A percentile compares a stretch with the other conserved stretches of the same genome.
Conservation (phyloP, 2,888 invertebrate species). For the Drosophila limbata region DNA sequence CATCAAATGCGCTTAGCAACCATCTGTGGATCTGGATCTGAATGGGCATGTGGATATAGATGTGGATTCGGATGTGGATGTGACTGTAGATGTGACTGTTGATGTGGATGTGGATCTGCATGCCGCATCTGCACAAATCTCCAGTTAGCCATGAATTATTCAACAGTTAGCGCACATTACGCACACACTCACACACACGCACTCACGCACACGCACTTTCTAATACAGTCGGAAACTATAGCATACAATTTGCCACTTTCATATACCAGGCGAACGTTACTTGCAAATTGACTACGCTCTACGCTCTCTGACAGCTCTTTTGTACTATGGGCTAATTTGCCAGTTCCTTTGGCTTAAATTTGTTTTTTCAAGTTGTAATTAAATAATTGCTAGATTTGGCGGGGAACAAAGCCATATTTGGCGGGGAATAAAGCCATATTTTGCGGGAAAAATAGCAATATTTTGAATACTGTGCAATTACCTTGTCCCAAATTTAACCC, state of each 20-base stretch:
- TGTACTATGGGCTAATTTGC: neutral
- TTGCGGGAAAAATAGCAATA: too few relatives aligned
- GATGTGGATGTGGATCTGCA: slow-evolving; percentile 42
- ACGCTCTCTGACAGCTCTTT: neutral
- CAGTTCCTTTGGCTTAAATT: neutral
- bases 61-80: too few relatives aligned
- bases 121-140: slow-evolving; percentile 74
- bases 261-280: slow-evolving; percentile 46
- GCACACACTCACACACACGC: slow-evolving; percentile 11
- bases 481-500: too few relatives aligned
- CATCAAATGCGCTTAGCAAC: slow-evolving; percentile 73
- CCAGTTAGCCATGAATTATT: slow-evolving; percentile 79
- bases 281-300: slow-evolving; percentile 55
- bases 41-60: neutral
- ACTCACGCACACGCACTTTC: slow-evolving; percentile 1
- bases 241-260: slow-evolving; percentile 76
- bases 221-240: slow-evolving; percentile 57
- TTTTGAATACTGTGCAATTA: too few relatives aligned
- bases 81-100: neutral
- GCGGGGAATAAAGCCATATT: too few relatives aligned
- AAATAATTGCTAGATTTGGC: too few relatives aligned
- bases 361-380: too few relatives aligned
- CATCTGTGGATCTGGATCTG: slow-evolving; percentile 37
- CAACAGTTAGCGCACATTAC: slow-evolving; percentile 68
- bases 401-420: too few relatives aligned